Percentiles rank a stretch among this genome's conserved stretches.
Conservation (phyloP, 2,888 invertebrate species). For the Drosophila hawaiiensis region DNA sequence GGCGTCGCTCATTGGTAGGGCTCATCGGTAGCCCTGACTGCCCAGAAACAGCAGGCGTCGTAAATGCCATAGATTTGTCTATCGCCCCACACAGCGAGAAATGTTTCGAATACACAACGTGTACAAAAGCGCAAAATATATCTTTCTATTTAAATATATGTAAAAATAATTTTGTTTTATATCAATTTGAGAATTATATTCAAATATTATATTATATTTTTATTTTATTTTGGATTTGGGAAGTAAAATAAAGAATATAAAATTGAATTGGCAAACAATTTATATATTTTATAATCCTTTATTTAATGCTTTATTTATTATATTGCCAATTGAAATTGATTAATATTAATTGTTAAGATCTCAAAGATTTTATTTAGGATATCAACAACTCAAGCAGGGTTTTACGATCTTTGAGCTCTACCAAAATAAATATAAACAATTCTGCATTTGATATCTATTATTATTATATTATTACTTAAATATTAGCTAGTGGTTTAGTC, state of each 20-base stretch:
- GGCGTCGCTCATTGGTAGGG: constrained; percentile 45
- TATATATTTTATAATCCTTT: background rate
- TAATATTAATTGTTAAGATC: background rate
- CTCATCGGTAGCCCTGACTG: constrained; percentile 55
- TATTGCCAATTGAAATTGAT: background rate
- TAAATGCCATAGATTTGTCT: constrained; percentile 16
- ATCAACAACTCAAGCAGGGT: background rate
- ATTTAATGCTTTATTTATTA: too few relatives aligned
- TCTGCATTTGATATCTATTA: background rate
- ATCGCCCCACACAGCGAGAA: constrained; percentile 27
- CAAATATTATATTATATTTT: background rate
- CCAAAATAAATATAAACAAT: background rate
- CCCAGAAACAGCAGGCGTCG: constrained; percentile 33
- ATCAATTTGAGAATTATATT: background rate
- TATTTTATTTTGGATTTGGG: background rate
- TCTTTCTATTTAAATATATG: background rate
- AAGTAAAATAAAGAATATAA: background rate
- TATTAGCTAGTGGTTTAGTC: background rate
- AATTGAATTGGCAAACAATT: background rate
- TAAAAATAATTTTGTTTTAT: too few relatives aligned
- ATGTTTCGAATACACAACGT: background rate
- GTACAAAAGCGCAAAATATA: background rate
- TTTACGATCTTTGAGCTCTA: background rate
- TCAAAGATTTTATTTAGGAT: background rate
- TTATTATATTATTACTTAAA: background rate